Evolutionary conservation across 2,113 vertebrate genomes (phyloP).

Genomic region (Cardinalis cardinalis): DNA sequence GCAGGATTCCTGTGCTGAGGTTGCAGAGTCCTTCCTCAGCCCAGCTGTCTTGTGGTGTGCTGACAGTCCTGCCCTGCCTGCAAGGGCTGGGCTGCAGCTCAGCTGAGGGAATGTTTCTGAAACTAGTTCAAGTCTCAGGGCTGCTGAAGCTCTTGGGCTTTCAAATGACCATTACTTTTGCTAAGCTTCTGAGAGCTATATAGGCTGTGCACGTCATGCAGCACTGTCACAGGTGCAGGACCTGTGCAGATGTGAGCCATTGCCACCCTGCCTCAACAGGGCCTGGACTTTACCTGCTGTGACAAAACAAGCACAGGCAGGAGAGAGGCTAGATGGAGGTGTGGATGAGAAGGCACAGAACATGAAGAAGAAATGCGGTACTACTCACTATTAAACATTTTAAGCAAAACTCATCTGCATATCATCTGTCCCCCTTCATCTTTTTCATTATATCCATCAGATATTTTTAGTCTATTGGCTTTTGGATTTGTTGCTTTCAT

Average conservation of each 20-base stretch:
- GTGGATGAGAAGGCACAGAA: background rate
- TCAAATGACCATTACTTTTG: background rate
- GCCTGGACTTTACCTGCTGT: background rate
- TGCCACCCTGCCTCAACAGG: background rate
- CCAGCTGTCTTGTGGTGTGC: background rate
- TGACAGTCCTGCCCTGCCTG: background rate
- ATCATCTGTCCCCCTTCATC: background rate
- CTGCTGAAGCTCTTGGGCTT: background rate
- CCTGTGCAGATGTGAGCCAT: accelerated
- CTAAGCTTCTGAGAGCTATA: background rate
- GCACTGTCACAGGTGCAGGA: background rate
- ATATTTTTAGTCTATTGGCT: background rate
- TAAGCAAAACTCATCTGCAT: background rate
- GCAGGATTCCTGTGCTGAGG: background rate
- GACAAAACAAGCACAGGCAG: background rate
- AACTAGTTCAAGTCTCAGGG: background rate
- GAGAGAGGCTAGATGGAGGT: background rate
- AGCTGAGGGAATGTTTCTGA: background rate
- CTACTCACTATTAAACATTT: background rate
- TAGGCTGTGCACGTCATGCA: background rate
- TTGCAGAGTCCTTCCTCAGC: background rate
- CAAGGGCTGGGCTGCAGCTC: background rate
- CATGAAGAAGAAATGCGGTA: background rate
- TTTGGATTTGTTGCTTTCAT: background rate
- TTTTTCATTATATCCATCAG: background rate